A percentile compares a stretch with the other conserved stretches of the same genome.
Conservation (phyloP, 1,140 invertebrate species). For the Drosophila trapezifrons region DNA sequence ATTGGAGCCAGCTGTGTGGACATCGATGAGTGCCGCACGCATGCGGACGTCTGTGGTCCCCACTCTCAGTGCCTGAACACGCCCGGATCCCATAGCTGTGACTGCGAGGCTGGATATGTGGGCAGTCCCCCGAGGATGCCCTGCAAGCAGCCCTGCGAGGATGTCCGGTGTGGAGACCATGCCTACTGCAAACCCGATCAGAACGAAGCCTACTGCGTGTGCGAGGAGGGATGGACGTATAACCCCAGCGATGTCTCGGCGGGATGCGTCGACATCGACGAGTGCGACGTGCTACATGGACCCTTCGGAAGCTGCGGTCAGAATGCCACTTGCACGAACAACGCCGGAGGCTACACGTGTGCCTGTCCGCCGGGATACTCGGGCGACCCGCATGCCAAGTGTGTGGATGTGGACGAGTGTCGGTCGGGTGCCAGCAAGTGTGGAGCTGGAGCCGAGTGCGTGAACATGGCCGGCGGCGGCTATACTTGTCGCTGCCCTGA, state of each 20-base stretch:
- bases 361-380: slow-evolving; percentile 91
- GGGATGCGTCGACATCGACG: slow-evolving; percentile 96
- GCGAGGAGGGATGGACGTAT: slow-evolving; percentile 96
- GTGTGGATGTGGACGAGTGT: slow-evolving; percentile 94
- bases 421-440: slow-evolving; percentile 86
- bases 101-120: slow-evolving; percentile 93
- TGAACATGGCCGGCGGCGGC: slow-evolving; percentile 91
- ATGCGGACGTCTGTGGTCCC: slow-evolving; percentile 90
- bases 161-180: slow-evolving; percentile 94
- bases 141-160: slow-evolving; percentile 96
- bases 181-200: slow-evolving; percentile 95
- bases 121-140: slow-evolving; percentile 91
- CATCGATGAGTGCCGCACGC: slow-evolving; percentile 91
- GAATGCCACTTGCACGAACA: slow-evolving; percentile 94
- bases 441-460: slow-evolving; percentile 91
- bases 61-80: slow-evolving; percentile 93
- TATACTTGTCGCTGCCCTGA: slow-evolving; percentile 92
- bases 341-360: slow-evolving; percentile 90
- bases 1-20: too few species aligned
- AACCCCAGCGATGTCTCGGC: slow-evolving; percentile 94
- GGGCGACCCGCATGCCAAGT: slow-evolving; percentile 91
- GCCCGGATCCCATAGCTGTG: slow-evolving; percentile 93
- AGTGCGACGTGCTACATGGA: slow-evolving; percentile 92
- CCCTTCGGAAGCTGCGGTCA: slow-evolving; percentile 92
- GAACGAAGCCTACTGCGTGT: slow-evolving; percentile 95